phyloP scores from a whole-genome alignment of 2,888 invertebrate genomes.

The Cephus pulcher region DNA sequence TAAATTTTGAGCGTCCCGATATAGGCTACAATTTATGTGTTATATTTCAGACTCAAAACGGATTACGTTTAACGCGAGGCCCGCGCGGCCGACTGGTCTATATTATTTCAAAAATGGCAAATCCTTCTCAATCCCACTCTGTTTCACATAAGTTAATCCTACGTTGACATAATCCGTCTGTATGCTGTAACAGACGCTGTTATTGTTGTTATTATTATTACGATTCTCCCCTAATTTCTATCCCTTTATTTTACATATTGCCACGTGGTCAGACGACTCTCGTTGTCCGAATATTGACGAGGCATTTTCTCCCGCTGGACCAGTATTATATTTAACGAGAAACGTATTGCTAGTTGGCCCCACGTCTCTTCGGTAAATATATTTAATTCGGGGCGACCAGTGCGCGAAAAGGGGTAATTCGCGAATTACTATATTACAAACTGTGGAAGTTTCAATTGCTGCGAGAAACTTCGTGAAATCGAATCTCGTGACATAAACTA shows the following conservation, averaged over 20 bases:
- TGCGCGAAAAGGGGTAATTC: background rate
- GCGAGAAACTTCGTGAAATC: background rate
- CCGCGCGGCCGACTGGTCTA: background rate
- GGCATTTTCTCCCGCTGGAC: background rate
- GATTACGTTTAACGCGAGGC: slow-evolving; percentile 35
- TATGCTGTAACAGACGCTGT: too few species aligned
- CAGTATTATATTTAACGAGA: background rate
- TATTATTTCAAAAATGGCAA: background rate
- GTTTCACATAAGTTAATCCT: background rate
- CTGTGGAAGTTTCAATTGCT: background rate
- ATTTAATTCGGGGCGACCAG: background rate
- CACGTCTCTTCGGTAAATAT: background rate
- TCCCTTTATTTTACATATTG: background rate
- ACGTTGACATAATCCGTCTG: background rate
- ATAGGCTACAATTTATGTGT: slow-evolving; percentile 48
- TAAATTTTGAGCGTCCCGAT: slow-evolving; percentile 53
- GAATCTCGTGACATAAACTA: slow-evolving; percentile 30
- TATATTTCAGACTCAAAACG: slow-evolving; percentile 55
- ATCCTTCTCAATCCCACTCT: background rate
- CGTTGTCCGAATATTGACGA: background rate
- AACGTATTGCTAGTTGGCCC: background rate
- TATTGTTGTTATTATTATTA: background rate
- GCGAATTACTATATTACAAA: background rate
- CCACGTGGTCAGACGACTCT: background rate
- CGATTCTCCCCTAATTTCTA: background rate